Evolutionary conservation across 2,888 invertebrate species (phyloP).

Genomic region (Eupithecia subumbrata): DNA sequence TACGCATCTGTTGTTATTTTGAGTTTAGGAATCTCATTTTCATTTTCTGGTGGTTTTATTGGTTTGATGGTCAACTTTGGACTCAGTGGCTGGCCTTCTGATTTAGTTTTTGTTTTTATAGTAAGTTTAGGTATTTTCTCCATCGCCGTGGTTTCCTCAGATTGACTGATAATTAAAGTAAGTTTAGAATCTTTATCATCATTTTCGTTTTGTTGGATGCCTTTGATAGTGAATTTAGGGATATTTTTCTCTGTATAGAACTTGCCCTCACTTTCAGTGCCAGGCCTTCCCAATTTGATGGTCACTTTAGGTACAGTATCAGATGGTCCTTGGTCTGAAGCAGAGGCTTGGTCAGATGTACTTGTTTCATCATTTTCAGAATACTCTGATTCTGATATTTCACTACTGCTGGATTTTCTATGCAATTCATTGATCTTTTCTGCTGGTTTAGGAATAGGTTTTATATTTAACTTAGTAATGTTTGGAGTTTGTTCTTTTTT

Average conservation of each 20-base stretch:
- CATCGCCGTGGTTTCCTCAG: constrained; percentile 63
- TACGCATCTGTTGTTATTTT: constrained; percentile 64
- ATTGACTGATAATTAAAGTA: constrained; percentile 71
- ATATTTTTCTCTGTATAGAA: constrained; percentile 77
- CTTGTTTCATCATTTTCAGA: constrained; percentile 83
- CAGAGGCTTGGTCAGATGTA: constrained; percentile 73
- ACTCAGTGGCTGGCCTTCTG: constrained; percentile 72
- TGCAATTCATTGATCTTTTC: constrained; percentile 77
- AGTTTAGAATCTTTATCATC: constrained; percentile 70
- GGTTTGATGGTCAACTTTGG: constrained; percentile 82
- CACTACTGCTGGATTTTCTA: constrained; percentile 80
- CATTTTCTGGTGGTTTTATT: constrained; percentile 69
- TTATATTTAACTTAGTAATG: constrained; percentile 78
- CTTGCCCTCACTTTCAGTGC: constrained; percentile 74
- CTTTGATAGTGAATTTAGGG: constrained; percentile 77
- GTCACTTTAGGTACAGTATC: constrained; percentile 78
- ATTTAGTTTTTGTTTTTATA: constrained; percentile 72
- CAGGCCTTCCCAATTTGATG: constrained; percentile 77
- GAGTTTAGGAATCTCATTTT: constrained; percentile 59
- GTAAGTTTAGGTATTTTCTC: constrained; percentile 78
- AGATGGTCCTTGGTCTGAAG: constrained; percentile 70
- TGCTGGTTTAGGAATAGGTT: constrained; percentile 77
- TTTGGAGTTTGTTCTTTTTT: constrained; percentile 66
- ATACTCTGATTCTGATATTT: constrained; percentile 81
- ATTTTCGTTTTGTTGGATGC: constrained; percentile 67